Conservation (phyloP, 2,113 vertebrate species). For the Erythrocercus mccallii region DNA sequence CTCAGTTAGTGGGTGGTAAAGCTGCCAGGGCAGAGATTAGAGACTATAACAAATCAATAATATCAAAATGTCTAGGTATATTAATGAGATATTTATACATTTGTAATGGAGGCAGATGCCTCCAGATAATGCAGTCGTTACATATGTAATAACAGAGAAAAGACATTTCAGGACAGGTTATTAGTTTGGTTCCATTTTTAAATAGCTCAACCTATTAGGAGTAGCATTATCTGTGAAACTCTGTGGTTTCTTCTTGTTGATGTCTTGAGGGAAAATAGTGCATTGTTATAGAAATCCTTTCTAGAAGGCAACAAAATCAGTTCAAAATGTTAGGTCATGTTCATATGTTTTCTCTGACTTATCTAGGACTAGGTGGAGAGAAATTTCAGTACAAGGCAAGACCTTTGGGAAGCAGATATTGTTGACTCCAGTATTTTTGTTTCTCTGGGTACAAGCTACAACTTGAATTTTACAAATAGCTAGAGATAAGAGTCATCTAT, state of each 20-base stretch:
- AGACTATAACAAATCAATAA: neutral
- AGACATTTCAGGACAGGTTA: neutral
- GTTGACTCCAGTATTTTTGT: neutral
- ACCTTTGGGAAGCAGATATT: neutral
- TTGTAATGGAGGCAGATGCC: neutral
- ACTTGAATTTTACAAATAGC: neutral
- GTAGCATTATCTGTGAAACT: neutral
- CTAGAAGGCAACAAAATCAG: neutral
- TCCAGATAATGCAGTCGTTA: too few relatives aligned
- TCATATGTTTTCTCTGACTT: neutral
- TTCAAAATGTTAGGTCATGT: rapidly evolving
- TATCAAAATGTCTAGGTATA: neutral
- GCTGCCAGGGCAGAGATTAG: neutral
- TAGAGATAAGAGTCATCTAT: neutral
- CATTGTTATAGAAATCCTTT: neutral
- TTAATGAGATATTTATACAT: neutral
- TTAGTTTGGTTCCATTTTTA: neutral
- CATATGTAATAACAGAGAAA: neutral
- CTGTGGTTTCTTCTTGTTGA: neutral
- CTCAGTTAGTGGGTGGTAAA: neutral
- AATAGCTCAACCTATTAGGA: neutral
- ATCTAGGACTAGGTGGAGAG: neutral
- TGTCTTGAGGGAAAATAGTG: neutral
- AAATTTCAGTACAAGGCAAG: neutral
- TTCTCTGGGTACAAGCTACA: neutral